Base-by-base conservation (phyloP, 2,888 invertebrate genomes). In the Mesochorus sp. region DNA sequence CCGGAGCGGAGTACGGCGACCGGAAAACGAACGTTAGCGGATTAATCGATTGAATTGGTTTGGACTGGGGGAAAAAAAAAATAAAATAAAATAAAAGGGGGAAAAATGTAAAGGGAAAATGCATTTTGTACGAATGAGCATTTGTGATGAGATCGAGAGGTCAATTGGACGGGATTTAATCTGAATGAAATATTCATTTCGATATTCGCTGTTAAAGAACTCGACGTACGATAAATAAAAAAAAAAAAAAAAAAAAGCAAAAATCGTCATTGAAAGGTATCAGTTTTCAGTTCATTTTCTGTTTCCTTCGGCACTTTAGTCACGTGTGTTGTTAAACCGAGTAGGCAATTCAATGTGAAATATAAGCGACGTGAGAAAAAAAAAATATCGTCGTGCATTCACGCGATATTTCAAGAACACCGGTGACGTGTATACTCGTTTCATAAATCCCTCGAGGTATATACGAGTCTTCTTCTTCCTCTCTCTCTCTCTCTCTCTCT, bases 31-130 rank as follows among this genome's bases (percentile, higher is more conserved):
- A 70, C 74, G 70, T 74, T 51, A 66, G 70, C 59, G 39, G 74
- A 74, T 74, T 74, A 78, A 74, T 78, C 74, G 78, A 74, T 78
- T 53, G 39, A 31, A 59, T 74, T 74, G 59, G 62, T 61, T 61
- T 12, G 14, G 21, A 10, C 2, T 2, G 10, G 55, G 12, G 21
- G 3, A 14, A 8, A 10, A 12, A 39, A 51, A 14, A 28, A 8
- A 3, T 6, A 17, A 31, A n/a, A 34, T 31, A 34, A 12, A 53
- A 17, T n/a, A 10, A 2, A 31, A 26, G 19, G 31, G 44, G 17
- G 44, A 44, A 34, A 12, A 53, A 17, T n/a, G 31, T 1, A 31
- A 26, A 12, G 31, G 44, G 42, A 55, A 39, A 53, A 55, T 17
- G 17, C 6, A 26, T 44, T 53, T 34, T 17, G 8, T 47, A 21